phyloP scores from a whole-genome alignment of 1,140 invertebrate species.

The Drosophila micromelanica region DNA sequence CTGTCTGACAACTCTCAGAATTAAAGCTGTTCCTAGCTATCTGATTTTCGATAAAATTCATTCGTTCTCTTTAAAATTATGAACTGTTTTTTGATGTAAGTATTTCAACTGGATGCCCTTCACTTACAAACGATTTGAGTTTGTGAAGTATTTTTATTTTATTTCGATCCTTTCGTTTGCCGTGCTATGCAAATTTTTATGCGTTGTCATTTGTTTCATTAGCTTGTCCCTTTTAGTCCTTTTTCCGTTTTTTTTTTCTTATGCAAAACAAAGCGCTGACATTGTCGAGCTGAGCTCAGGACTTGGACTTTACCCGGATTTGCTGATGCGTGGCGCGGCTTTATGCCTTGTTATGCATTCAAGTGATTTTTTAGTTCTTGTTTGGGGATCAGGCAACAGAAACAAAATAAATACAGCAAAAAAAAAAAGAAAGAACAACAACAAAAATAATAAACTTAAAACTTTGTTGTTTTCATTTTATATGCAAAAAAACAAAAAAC shows the following conservation, averaged over 20 bases:
- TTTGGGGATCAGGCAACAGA: not conserved
- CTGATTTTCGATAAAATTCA: not conserved
- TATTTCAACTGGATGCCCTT: not conserved
- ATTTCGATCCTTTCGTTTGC: constrained; percentile 8
- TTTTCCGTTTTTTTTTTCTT: constrained; percentile 6
- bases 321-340: constrained; percentile 41
- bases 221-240: constrained; percentile 35
- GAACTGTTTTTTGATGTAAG: constrained; percentile 16
- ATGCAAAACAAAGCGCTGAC: constrained; percentile 35
- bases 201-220: constrained; percentile 58
- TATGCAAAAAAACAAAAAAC: not conserved
- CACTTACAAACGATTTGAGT: constrained; percentile 19
- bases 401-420: not conserved
- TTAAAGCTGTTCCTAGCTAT: no score
- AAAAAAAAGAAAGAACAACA: not conserved
- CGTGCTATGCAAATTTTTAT: constrained; percentile 49
- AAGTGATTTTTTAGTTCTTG: constrained; percentile 39
- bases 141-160: constrained; percentile 30
- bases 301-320: constrained; percentile 31
- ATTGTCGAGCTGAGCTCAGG: constrained; percentile 18
- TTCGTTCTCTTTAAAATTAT: constrained; percentile 1
- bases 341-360: constrained; percentile 62
- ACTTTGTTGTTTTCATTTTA: constrained; percentile 42
- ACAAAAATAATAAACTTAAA: constrained; percentile 28
- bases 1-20: not conserved